Conservation (phyloP, 2,888 invertebrate genomes). For the Polydrusus cervinus region DNA sequence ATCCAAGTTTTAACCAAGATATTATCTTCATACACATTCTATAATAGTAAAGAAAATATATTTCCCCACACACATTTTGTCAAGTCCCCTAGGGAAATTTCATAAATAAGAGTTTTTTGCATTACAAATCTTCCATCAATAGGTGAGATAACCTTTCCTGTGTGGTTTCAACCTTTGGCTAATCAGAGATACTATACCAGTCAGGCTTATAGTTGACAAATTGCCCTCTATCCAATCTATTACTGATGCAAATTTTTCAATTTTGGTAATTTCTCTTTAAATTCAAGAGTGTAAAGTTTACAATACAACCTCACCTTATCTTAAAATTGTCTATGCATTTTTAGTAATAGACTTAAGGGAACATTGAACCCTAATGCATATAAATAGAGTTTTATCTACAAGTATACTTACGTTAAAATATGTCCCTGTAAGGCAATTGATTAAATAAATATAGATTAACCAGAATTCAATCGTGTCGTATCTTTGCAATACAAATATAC, state of each 20-base stretch:
- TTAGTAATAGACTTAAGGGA: slow-evolving; percentile 16
- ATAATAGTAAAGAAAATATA: no score
- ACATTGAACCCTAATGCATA: slow-evolving; percentile 26
- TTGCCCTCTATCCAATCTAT: background rate
- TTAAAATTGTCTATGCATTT: slow-evolving; percentile 23
- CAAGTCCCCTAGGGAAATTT: no score
- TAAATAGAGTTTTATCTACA: slow-evolving; percentile 28
- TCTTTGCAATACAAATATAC: background rate
- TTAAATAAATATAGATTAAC: slow-evolving; percentile 14
- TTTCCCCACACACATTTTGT: no score
- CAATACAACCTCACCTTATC: slow-evolving; percentile 6
- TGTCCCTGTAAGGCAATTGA: slow-evolving; percentile 1
- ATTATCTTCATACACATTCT: no score
- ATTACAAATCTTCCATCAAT: no score
- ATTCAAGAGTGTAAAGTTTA: slow-evolving; percentile 10
- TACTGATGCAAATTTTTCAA: slow-evolving; percentile 21
- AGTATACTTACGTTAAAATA: slow-evolving; percentile 26
- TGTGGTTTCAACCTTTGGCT: no score
- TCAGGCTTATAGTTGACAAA: background rate
- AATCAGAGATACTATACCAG: no score
- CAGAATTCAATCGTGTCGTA: slow-evolving; percentile 12
- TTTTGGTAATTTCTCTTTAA: slow-evolving; percentile 16
- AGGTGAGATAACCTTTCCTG: no score
- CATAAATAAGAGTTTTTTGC: no score
- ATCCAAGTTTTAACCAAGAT: no score